These are phyloP conservation scores for Hystrix brachyura DNA, from an alignment of 2,113 vertebrate species.

Conservation along the genomic window DNA sequence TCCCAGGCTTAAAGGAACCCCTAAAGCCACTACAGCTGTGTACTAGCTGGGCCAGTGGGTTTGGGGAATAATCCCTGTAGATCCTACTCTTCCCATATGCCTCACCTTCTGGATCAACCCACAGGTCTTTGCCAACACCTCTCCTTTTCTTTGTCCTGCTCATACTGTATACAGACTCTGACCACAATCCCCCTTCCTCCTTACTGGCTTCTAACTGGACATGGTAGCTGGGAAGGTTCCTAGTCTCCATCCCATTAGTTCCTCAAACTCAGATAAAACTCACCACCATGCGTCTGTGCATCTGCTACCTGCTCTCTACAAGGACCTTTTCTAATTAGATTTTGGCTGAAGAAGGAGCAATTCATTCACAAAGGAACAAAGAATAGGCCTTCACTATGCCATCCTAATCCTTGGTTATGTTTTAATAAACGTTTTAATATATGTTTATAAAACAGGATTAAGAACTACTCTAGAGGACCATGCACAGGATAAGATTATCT, in stretches of 20 bases:
- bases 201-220: background rate
- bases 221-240: background rate
- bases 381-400: background rate
- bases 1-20: background rate
- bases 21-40: background rate
- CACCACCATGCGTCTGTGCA: background rate
- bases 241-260: background rate
- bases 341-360: background rate
- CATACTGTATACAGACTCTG: background rate
- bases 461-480: constrained; percentile 58
- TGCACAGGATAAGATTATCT: constrained; percentile 82
- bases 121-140: background rate
- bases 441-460: background rate
- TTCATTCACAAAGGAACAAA: background rate
- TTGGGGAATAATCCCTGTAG: rapidly evolving
- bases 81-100: background rate
- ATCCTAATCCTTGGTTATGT: background rate
- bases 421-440: background rate
- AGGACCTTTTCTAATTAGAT: background rate
- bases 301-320: background rate
- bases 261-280: background rate
- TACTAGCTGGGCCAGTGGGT: rapidly evolving
- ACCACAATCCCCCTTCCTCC: background rate
- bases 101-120: background rate
- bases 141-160: background rate